Evolutionary conservation across 1,140 invertebrate genomes (phyloP), one percentile per base, ranked within the genome.

Genomic region (Ceratitis capitata): DNA sequence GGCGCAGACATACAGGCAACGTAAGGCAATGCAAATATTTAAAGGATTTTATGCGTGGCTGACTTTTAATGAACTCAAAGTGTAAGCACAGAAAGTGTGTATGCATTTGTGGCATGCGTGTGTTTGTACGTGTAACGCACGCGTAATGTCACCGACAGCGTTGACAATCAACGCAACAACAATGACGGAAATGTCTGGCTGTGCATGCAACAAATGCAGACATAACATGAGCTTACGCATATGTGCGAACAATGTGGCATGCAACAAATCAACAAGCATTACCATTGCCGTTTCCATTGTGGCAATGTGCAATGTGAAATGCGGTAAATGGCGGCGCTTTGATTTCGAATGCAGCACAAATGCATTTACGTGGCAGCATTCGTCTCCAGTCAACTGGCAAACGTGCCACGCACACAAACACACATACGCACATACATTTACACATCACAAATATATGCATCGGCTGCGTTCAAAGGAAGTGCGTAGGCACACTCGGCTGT

Each of bases 261-360:
- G 69, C 69, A 78, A 78, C 35, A 78, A 78, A 78, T 78, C 69
- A 45, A 45, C 69, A 45, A 45, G n/a, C 69, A 26, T 3, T 45
- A n/a, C 69, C 39, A 78, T 45, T 42, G 69, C 7, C 69, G 12
- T 3, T 45, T 19, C 69, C 39, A 78, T 45, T 42, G 69, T 42
- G 39, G 32, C 69, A 78, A 78, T 78, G 69, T 78, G 69, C 32
- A 78, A n/a, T 14, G 39, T 78, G n/a, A 45, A 78, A 78, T 47
- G 69, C 39, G 39, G 35, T 78, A 78, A 78, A 78, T 78, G 42
- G 69, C 69, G 69, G 69, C 39, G 69, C 69, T 78, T 78, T 78
- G 69, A 78, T 78, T 78, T 78, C 69, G 69, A 35, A 78, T 78
- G 69, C 69, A 78, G 69, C 69, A 78, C 69, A 78, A 78, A 78